Evolutionary conservation across 2,797 vertebrate species (phyloP).

Genomic region (Perodicticus potto): DNA sequence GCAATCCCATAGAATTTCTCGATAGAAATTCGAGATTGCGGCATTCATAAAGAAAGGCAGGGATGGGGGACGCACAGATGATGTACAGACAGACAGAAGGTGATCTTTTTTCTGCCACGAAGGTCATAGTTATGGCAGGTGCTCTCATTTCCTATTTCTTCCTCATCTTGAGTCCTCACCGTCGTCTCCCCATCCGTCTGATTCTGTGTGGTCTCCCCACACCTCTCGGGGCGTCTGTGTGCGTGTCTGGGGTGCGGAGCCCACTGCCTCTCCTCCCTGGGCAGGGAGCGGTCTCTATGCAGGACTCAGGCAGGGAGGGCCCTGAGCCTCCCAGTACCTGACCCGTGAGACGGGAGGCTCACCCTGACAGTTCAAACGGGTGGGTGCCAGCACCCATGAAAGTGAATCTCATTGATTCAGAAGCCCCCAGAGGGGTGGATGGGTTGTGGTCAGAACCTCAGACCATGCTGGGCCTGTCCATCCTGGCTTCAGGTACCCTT

Average conservation of each 20-base stretch:
- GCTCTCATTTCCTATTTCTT: not conserved
- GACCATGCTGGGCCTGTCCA: too few relatives aligned
- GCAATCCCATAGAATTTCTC: too few relatives aligned
- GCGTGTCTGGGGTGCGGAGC: not conserved
- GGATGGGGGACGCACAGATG: not conserved
- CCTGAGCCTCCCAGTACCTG: not conserved
- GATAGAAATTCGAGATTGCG: not conserved
- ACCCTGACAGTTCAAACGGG: not conserved
- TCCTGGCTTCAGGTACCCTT: not conserved
- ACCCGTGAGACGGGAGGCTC: not conserved
- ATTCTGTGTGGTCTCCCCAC: not conserved
- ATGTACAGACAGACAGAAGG: not conserved
- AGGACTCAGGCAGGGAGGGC: not conserved
- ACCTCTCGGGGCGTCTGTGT: not conserved
- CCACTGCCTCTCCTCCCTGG: not conserved
- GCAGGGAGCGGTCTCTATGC: not conserved
- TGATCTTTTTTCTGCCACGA: not conserved
- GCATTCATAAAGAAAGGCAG: not conserved
- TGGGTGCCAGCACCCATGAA: not conserved
- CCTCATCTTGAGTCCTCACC: not conserved
- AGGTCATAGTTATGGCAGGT: not conserved
- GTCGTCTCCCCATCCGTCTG: rapidly evolving
- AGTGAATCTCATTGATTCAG: not conserved
- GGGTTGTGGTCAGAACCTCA: not conserved
- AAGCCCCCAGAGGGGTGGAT: not conserved